Base-by-base conservation (phyloP, 1,140 invertebrate species). In the Zaprionus ornatus region DNA sequence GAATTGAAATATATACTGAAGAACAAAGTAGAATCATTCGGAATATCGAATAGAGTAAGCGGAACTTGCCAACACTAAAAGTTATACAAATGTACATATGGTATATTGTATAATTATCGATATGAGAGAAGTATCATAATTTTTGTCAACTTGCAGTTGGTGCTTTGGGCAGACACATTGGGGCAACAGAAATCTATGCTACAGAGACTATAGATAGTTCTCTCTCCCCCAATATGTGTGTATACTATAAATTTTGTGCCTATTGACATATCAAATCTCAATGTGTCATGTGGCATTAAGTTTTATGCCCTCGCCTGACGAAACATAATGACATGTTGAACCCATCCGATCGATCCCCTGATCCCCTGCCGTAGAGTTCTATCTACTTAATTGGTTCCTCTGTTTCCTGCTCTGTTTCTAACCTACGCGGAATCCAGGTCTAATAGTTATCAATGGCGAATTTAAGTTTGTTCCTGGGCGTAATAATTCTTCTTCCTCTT, bases 261-360 rank as follows among this genome's bases (percentile, higher is more conserved):
- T 90, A 91, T 91, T 91, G 90, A 91, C 90, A 91, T 59, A 84
- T 91, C 90, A 91, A 91, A 91, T 91, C 90, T 80, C 82, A 90
- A 91, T 90, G 90, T 91, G 90, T 91, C 90, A 91, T 80, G 90
- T 84, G 90, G 90, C 82, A 91, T 91, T 91, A 83, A 61, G 71
- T 82, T 85, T 83, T 80, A 90, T 80, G 71, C 74, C 70, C 71
- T 70, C 25, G 60, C 21, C 70, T 65, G 65, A 61, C 59, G 61
- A 48, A 59, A 80, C 77, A 75, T 54, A 77, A 40, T 66, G 74
- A 74, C 82, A 80, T 40, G 12, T 61, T 50, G 13, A 69, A 29
- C 17, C 67, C 59, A 27, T 21, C 15, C 12, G 23, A 54, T 25
- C 52, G 52, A 27, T 15, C 23, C 25, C 15, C 52, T 25, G 21